Evolutionary conservation across 2,113 vertebrate species (phyloP).

Genomic region (Cranoglanis bouderius): DNA sequence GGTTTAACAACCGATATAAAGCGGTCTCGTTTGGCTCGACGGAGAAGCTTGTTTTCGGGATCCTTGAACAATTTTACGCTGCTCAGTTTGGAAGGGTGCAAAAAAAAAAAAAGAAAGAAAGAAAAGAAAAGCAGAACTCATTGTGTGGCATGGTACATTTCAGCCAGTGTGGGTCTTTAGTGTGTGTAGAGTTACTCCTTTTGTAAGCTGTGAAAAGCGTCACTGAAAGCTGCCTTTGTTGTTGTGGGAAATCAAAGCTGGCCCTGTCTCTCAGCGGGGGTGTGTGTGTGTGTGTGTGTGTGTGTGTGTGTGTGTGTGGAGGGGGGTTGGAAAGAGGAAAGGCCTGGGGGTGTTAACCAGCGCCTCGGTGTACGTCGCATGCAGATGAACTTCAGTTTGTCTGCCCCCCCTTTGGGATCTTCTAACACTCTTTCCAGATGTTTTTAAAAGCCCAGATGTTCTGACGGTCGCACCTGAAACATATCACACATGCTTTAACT

Average conservation of each 20-base stretch:
- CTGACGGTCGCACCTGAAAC: constrained; percentile 8
- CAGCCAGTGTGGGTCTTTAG: constrained; percentile 25
- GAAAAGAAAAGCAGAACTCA: neutral
- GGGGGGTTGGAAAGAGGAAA: constrained; percentile 21
- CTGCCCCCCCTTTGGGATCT: neutral
- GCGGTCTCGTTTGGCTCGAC: neutral
- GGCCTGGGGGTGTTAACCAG: constrained; percentile 44
- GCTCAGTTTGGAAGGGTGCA: neutral
- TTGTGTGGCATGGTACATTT: constrained; percentile 27
- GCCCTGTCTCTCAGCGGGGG: constrained; percentile 45
- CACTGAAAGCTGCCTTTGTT: constrained; percentile 66
- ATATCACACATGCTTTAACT: neutral
- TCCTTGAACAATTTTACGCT: neutral
- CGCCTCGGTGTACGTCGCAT: constrained; percentile 40
- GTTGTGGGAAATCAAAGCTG: constrained; percentile 56
- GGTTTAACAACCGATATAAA: constrained; percentile 34
- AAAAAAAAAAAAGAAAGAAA: too few species aligned
- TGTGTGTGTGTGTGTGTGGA: constrained; percentile 8
- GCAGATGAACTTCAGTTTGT: constrained; percentile 46
- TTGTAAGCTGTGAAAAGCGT: constrained; percentile 62
- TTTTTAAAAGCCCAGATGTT: constrained; percentile 11
- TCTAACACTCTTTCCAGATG: constrained; percentile 15
- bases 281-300: constrained; percentile 26
- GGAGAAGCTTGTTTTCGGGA: neutral
- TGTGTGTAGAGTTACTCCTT: constrained; percentile 64